Conservation (phyloP, 2,797 vertebrate species). For the Tangara arthus region DNA sequence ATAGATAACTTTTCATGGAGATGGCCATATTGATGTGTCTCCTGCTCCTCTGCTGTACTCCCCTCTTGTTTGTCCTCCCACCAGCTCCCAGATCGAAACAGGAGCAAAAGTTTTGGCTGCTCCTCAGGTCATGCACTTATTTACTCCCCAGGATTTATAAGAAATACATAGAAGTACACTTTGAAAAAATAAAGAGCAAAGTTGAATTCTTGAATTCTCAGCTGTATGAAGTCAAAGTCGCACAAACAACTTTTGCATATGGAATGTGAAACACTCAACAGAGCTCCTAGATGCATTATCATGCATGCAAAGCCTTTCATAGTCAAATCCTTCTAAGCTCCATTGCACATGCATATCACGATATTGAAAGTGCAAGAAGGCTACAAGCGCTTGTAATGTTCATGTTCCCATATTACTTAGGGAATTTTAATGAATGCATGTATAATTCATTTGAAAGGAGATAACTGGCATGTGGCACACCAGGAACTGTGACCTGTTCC, state of each 20-base stretch:
- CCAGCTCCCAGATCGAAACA: background rate
- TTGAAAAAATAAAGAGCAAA: background rate
- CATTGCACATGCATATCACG: background rate
- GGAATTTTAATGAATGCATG: constrained; percentile 41
- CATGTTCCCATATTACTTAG: background rate
- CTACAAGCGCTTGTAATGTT: background rate
- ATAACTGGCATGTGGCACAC: constrained; percentile 9
- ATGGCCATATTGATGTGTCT: rapidly evolving
- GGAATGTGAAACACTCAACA: background rate
- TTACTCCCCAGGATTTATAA: background rate
- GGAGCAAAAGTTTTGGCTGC: background rate
- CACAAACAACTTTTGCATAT: background rate
- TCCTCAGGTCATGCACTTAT: background rate
- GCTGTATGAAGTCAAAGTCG: background rate
- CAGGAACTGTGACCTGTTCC: constrained; percentile 38
- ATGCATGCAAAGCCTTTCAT: background rate
- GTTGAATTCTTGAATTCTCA: background rate
- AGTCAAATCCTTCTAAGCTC: background rate
- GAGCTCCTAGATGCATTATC: background rate
- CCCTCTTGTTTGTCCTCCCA: background rate
- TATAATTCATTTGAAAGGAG: constrained; percentile 39
- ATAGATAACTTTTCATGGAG: background rate
- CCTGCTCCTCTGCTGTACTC: background rate
- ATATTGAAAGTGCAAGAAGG: background rate
- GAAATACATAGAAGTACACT: background rate